Percentiles rank a stretch among this genome's conserved stretches.
These are phyloP conservation scores for Drosophila eohydei DNA, from an alignment of 2,888 invertebrate genomes.

Conservation along the genomic window DNA sequence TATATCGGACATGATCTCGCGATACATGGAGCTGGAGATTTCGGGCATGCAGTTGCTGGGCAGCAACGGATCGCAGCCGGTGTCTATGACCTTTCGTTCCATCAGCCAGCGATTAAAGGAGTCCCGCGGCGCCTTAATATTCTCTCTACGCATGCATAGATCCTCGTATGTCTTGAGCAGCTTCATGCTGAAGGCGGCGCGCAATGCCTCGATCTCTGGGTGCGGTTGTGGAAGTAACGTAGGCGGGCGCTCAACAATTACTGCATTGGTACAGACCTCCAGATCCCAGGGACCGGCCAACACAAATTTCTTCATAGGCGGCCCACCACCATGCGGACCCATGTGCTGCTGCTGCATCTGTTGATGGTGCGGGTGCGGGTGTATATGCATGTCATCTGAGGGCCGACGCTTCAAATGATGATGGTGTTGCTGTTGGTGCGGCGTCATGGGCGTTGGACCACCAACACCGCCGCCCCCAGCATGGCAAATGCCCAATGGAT, in stretches of 20 bases:
- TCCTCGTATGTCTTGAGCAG: slow-evolving; percentile 96
- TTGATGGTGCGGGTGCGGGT: slow-evolving; percentile 74
- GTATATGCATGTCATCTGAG: slow-evolving; percentile 84
- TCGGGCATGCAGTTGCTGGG: slow-evolving; percentile 97
- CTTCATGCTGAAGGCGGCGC: slow-evolving; percentile 93
- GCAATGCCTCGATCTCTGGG: slow-evolving; percentile 95
- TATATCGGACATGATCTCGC: slow-evolving; percentile 99
- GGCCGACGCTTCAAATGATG: slow-evolving; percentile 83
- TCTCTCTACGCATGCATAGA: slow-evolving; percentile 95
- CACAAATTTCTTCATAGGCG: slow-evolving; percentile 93
- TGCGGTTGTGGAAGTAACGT: slow-evolving; percentile 95
- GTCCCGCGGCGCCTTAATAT: slow-evolving; percentile 97
- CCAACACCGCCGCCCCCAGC: slow-evolving; percentile 59
- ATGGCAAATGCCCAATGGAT: slow-evolving; percentile 88
- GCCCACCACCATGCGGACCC: slow-evolving; percentile 86
- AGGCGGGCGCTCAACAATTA: slow-evolving; percentile 91
- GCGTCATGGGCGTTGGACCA: slow-evolving; percentile 77
- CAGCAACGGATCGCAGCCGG: slow-evolving; percentile 94
- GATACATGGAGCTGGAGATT: slow-evolving; percentile 97
- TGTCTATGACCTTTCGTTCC: slow-evolving; percentile 96
- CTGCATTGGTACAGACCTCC: slow-evolving; percentile 95
- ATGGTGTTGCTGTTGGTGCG: slow-evolving; percentile 71
- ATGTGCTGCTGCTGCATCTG: slow-evolving; percentile 67
- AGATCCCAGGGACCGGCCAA: slow-evolving; percentile 97
- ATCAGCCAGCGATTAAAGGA: slow-evolving; percentile 98